Base-by-base conservation (phyloP, 2,888 invertebrate genomes). In the Gymnosoma rotundatum region DNA sequence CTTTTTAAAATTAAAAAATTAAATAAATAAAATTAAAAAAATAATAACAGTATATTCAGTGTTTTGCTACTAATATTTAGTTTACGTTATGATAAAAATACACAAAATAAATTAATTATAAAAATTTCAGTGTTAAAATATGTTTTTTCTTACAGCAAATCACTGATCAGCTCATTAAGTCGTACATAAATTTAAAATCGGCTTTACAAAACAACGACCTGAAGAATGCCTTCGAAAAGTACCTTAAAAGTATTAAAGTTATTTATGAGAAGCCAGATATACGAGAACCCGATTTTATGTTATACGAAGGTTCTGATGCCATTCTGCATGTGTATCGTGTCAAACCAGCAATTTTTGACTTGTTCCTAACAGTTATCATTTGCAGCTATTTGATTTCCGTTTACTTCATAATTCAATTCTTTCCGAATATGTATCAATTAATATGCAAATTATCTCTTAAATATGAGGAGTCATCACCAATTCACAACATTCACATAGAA, bases 341-440 rank as follows among this genome's bases (percentile, higher is more conserved):
- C 8, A 99, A 99, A 91, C 99, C 99, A 85, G 99, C 99, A 12
- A 96, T 99, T 78, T 99, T 99, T 93, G 99, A 99, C 94, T 95
- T 99, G 88, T 96, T 99, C 88, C 94, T 99, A 16, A 98, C 98
- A 0, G 92, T 97, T 82, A 95, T 95, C 50, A 98, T 99, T 89
- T 93, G 96, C 48, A 93, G 95, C 32, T 99, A 99, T 92, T 94
- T 99, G 74, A 94, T 95, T n/a, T 89, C 95, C 7, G 94, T 98
- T n/a, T 98, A 98, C 92, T 94, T 97, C 88, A 93, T 95, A 14
- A 95, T 98, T 81, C 95, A 95, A 86, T 93, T 95, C 87, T 96
- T 96, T 90, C 95, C 96, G 12, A 89, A 92, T 7, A 93, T 95
- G 83, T 96, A 96, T 91, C 93, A 93, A 2, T 92, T 95, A 69